A percentile compares a stretch with the other conserved stretches of the same genome.
These are phyloP conservation scores for Prenolepis imparis DNA, from an alignment of 2,888 invertebrate species.

Conservation along the genomic window DNA sequence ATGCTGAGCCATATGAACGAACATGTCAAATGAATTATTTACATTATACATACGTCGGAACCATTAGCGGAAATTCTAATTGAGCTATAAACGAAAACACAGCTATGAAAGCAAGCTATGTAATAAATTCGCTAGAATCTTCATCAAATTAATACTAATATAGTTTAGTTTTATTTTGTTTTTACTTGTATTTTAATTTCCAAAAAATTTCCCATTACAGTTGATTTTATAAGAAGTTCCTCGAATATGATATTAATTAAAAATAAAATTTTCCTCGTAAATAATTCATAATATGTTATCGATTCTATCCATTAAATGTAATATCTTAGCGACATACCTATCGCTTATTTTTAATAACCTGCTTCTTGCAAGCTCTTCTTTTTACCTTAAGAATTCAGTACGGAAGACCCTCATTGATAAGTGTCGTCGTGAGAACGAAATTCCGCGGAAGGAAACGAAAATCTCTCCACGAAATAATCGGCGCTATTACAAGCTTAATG, in stretches of 20 bases:
- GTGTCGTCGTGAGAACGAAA: slow-evolving; percentile 4
- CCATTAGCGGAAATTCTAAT: not conserved
- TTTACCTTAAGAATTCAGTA: not conserved
- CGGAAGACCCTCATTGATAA: not conserved
- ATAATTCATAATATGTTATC: not conserved
- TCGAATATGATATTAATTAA: not conserved
- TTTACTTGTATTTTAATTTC: not conserved
- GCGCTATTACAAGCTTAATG: slow-evolving; percentile 29
- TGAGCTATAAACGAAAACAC: not conserved
- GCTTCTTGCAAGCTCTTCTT: not conserved
- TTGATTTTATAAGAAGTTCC: not conserved
- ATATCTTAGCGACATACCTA: not conserved
- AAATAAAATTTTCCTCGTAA: not conserved
- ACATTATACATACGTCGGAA: not conserved
- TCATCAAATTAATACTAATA: slow-evolving; percentile 5
- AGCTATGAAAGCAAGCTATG: too few species aligned
- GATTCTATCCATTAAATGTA: not conserved
- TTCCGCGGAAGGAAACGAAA: not conserved
- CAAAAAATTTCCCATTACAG: not conserved
- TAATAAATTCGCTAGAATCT: not conserved
- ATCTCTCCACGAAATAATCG: slow-evolving; percentile 38
- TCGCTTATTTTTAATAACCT: not conserved
- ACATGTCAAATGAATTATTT: not conserved
- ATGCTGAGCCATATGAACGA: not conserved
- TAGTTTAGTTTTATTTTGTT: not conserved